Evolutionary conservation across 2,113 vertebrate genomes (phyloP), one percentile per base, ranked within the genome.

Genomic region (Falco punctatus): DNA sequence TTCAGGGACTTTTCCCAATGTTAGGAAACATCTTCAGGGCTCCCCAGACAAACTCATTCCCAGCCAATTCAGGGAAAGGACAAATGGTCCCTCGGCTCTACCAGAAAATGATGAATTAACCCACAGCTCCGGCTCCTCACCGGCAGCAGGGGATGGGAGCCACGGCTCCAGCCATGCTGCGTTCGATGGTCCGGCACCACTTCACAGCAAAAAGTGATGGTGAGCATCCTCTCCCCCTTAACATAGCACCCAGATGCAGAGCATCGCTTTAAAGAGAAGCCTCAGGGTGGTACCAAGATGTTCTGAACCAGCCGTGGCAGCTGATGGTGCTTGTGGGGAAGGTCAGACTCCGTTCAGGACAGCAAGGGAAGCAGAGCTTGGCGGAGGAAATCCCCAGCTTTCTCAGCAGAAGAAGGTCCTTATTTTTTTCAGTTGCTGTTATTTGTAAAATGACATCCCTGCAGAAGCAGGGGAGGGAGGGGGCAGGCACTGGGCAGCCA

Each of bases 361-460:
- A 51, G 59, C 35, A 48, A 72, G 65, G 94, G 88, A 91, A 59
- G 70, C 54, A 54, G 71, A 57, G 32, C 54, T 71, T 30, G 14
- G 71, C 6, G 61, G 88, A 94, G 90, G 90, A 75, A 96, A 80
- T 33, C 52, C 44, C 42, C 72, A 67, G 61, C 59, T 40, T 51
- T 86, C 70, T 94, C 77, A 62, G 55, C 84, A 69, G 73, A 92
- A 88, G 69, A 69, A 91, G 88, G 72, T 57, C 32, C 10, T 70
- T 51, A 22, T 42, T 69, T 51, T 73, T 11, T 17, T 1, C 38
- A 24, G 42, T 24, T 6, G 24, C 40, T 57, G n/a, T 55, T 33
- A 5, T 26, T 16, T 6, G 12, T 57, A 27, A 66, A 40, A 27
- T 15, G 21, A 10, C 40, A 35, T 44, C 33, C 32, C 57, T 30